Base-by-base conservation (phyloP, 2,113 vertebrate species). In the Cyrtonyx montezumae region DNA sequence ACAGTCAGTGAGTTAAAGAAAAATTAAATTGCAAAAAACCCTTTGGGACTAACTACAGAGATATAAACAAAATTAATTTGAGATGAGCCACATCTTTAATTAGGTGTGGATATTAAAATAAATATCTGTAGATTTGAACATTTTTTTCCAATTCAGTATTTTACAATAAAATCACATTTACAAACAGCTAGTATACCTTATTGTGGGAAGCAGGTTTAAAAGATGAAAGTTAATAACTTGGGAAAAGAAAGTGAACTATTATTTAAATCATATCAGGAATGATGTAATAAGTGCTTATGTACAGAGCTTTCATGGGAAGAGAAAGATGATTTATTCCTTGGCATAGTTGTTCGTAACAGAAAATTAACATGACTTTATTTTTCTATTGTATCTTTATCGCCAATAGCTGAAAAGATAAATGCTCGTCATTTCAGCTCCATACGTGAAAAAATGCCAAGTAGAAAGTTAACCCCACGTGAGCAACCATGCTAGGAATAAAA, bases 371-470 rank as follows among this genome's bases (percentile, higher is more conserved):
- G 53, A 65, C 87, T 84, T 92, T 26, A 3, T 59, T 77, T 78
- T 90, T 43, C 20, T 30, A 20, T 67, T 85, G 19, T 46, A 34
- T 75, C 88, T 85, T 67, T 80, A 36, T 80, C 45, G 75, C 28
- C 56, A 81, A n/a, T 66, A 95, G 19, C 17, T 73, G 42, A 73
- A 89, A 94, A 89, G 40, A 76, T 58, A 76, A 68, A 46, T 28
- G 30, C 40, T 45, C 78, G 32, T 87, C 42, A 32, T 68, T 85
- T 87, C 36, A 79, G 5, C 53, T 91, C 40, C 2, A 0, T 43
- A 56, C 79, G 26, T 23, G 23, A 42, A 84, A 70, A 90, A 53
- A 11, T 18, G 71, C 9, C 23, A 48, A 62, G 85, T 10, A 16
- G 62, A 88, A 90, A 88, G 80, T 65, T 56, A 75, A 91, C 46